These are phyloP conservation scores for Acanthurus lineatus DNA, from an alignment of 2,797 vertebrate species.

Conservation along the genomic window DNA sequence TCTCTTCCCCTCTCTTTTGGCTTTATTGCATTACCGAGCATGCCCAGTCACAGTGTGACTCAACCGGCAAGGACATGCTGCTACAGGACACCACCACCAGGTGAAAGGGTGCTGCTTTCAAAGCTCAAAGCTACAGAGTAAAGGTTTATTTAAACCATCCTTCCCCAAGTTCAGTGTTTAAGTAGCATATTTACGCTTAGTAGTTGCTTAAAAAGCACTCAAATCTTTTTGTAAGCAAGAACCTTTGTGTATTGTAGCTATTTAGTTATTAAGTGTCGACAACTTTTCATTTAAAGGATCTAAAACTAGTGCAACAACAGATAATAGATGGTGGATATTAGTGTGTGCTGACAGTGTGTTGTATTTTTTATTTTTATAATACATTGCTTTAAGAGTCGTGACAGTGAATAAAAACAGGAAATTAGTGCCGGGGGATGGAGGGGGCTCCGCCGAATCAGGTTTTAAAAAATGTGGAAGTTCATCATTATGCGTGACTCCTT, in stretches of 20 bases:
- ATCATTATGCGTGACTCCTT: background rate
- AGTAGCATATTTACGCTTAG: too few relatives aligned
- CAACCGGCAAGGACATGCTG: slow-evolving; percentile 50
- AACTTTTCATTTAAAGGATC: too few relatives aligned
- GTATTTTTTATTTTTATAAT: too few relatives aligned
- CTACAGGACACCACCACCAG: slow-evolving; percentile 31
- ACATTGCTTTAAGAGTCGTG: too few relatives aligned
- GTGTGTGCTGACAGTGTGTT: too few relatives aligned
- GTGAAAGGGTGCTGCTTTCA: background rate
- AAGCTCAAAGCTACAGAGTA: background rate
- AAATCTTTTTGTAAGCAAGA: too few relatives aligned
- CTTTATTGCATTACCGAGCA: slow-evolving; percentile 61
- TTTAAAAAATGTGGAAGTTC: background rate
- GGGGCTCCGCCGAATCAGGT: background rate
- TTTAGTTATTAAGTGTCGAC: background rate
- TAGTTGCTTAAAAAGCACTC: background rate
- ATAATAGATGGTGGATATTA: too few relatives aligned
- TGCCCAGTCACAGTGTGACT: slow-evolving; percentile 64
- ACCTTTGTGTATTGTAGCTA: background rate
- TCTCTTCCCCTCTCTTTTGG: slow-evolving; percentile 14
- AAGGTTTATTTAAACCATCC: background rate
- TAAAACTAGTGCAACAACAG: too few relatives aligned
- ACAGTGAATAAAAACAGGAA: too few relatives aligned
- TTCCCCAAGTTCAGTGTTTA: background rate
- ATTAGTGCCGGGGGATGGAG: too few relatives aligned